A percentile compares a stretch with the other conserved stretches of the same genome.
These are phyloP conservation scores for Lasioglossum calceatum DNA, from an alignment of 2,888 invertebrate genomes.

Conservation along the genomic window DNA sequence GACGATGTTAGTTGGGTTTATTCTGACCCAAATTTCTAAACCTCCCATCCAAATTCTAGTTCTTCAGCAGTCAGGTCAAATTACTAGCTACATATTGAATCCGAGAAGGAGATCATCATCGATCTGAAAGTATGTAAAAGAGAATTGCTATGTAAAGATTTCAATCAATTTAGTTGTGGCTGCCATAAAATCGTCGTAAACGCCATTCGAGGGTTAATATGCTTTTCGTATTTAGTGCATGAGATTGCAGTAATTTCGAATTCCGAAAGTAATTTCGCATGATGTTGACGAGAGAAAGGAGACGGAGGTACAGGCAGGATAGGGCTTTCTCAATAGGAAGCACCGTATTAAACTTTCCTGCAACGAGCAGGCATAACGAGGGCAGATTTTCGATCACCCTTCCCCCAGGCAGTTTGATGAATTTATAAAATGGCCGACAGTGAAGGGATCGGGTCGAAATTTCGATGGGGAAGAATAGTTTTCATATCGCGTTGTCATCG, in stretches of 20 bases:
- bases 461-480: constrained; percentile 54
- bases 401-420: constrained; percentile 60
- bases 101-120: no score
- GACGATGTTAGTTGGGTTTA: no score
- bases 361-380: constrained; percentile 42
- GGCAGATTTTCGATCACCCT: constrained; percentile 43
- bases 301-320: not conserved
- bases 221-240: not conserved
- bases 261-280: not conserved
- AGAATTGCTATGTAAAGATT: no score
- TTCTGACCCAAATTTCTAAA: no score
- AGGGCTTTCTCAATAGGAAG: not conserved
- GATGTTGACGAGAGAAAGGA: not conserved
- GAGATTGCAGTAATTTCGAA: not conserved
- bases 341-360: not conserved
- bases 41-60: no score
- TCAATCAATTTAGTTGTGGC: not conserved
- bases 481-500: constrained; percentile 71
- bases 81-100: no score
- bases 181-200: no score
- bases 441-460: constrained; percentile 34
- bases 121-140: no score
- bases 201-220: no score
- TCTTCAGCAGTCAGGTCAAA: no score
- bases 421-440: constrained; percentile 70